Conservation (phyloP, 2,113 vertebrate genomes). For the Hydrolagus affinis region DNA sequence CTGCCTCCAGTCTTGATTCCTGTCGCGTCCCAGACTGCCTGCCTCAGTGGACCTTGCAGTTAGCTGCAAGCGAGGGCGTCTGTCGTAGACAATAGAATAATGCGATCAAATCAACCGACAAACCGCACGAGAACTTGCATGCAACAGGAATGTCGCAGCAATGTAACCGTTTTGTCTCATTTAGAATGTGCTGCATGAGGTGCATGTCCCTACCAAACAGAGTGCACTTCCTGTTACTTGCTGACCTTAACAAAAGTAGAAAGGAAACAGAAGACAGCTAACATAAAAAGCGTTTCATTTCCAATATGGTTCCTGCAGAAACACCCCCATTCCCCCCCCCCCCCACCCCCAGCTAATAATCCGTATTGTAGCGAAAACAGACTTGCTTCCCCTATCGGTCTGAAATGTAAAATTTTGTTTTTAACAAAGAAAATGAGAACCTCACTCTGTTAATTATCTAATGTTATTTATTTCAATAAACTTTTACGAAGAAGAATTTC, state of each 20-base stretch:
- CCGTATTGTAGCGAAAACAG: neutral
- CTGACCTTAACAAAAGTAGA: neutral
- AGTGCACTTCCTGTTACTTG: neutral
- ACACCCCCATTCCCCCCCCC: neutral
- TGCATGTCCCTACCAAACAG: neutral
- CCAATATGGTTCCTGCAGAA: neutral
- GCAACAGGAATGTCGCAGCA: neutral
- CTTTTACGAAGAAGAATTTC: conserved; percentile 19
- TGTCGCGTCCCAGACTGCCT: neutral
- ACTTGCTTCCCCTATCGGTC: conserved; percentile 10
- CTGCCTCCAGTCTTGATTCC: neutral
- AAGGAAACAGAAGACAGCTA: neutral
- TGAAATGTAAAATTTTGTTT: neutral
- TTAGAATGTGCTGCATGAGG: conserved; percentile 9
- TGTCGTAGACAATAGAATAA: neutral
- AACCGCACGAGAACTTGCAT: neutral
- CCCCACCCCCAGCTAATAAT: neutral
- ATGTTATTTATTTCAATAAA: conserved; percentile 32
- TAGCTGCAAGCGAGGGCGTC: neutral
- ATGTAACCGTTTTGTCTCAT: neutral
- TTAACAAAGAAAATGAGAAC: conserved; percentile 24
- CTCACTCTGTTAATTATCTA: conserved; percentile 11
- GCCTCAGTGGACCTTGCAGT: neutral
- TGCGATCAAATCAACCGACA: neutral
- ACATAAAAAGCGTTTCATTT: neutral